Evolutionary conservation across 2,888 invertebrate species (phyloP).

Genomic region (Scaeva pyrastri): DNA sequence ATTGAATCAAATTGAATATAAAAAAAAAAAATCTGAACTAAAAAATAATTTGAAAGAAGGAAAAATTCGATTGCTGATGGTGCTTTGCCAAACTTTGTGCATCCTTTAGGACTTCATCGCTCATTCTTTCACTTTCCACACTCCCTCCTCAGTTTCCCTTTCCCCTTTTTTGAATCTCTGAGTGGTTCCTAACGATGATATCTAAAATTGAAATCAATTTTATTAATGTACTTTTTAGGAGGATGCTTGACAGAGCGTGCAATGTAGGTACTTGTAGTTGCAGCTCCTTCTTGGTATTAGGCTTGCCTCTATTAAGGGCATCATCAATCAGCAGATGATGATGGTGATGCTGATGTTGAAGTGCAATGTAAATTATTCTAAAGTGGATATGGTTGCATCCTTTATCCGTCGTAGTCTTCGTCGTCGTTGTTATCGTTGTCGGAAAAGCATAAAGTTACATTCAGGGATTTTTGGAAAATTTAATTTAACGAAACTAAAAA

Average conservation of each 20-base stretch:
- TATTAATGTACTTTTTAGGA: slow-evolving; percentile 73
- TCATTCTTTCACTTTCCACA: background rate
- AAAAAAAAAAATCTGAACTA: background rate
- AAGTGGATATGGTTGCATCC: slow-evolving; percentile 55
- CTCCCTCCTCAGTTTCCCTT: background rate
- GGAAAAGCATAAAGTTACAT: background rate
- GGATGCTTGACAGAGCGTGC: slow-evolving; percentile 53
- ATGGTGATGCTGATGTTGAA: slow-evolving; percentile 41
- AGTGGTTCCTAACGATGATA: slow-evolving; percentile 59
- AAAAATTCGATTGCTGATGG: slow-evolving; percentile 13
- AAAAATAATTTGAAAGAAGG: background rate
- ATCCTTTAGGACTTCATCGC: slow-evolving; percentile 24
- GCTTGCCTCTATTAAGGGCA: slow-evolving; percentile 34
- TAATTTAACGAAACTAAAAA: background rate
- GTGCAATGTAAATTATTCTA: slow-evolving; percentile 68
- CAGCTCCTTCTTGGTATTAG: slow-evolving; percentile 1
- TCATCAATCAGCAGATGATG: slow-evolving; percentile 68
- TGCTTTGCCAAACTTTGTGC: slow-evolving; percentile 41
- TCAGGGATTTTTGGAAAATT: background rate
- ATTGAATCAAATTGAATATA: slow-evolving; percentile 38
- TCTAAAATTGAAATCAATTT: slow-evolving; percentile 76
- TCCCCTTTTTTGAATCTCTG: background rate
- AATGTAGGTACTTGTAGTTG: slow-evolving; percentile 45
- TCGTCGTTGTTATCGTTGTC: background rate
- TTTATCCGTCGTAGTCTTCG: background rate